Evolutionary conservation across 2,113 vertebrate species (phyloP).

Genomic region (Turnix velox): DNA sequence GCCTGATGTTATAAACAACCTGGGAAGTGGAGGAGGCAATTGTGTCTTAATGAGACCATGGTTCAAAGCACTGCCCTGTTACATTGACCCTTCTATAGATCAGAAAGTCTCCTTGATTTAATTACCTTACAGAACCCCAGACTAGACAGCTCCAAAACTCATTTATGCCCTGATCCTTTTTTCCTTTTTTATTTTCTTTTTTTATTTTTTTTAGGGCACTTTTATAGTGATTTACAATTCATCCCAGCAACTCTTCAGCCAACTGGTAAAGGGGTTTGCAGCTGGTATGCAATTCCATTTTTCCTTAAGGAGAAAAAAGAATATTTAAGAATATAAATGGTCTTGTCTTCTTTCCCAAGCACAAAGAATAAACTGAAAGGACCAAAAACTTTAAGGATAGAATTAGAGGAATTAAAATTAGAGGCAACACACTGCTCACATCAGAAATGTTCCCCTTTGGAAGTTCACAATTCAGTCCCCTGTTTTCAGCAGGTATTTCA

Average conservation of each 20-base stretch:
- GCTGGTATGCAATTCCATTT: not conserved
- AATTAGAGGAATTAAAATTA: conserved; percentile 1
- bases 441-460: not conserved
- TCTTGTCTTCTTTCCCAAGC: not conserved
- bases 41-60: conserved; percentile 7
- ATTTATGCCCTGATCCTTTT: not conserved
- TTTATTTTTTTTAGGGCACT: not conserved
- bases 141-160: conserved; percentile 43
- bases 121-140: conserved; percentile 28
- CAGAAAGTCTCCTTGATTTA: conserved; percentile 17
- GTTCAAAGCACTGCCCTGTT: conserved; percentile 28
- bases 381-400: not conserved
- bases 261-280: not conserved
- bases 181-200: not conserved
- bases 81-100: conserved; percentile 41
- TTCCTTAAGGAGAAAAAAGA: not conserved
- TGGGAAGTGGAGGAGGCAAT: not conserved
- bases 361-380: not conserved
- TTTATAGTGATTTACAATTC: not conserved
- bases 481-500: not conserved
- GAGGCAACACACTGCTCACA: not conserved
- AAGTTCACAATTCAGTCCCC: not conserved
- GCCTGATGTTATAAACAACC: conserved; percentile 6
- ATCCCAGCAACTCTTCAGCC: not conserved
- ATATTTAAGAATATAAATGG: not conserved